Evolutionary conservation across 2,113 vertebrate genomes (phyloP).

Genomic region (Megaceryle maxima): DNA sequence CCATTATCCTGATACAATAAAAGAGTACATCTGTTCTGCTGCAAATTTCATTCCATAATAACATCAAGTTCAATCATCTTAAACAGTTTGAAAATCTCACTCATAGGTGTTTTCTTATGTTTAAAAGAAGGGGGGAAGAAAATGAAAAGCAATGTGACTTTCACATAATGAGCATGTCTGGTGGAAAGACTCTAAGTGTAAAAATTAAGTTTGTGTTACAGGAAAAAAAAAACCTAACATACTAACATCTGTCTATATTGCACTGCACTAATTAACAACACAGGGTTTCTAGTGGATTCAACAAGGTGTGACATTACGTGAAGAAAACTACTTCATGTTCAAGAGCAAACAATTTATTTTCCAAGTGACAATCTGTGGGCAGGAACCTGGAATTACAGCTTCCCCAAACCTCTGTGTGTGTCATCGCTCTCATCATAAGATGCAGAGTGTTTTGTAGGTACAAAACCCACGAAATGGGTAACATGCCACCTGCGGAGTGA

Average conservation of each 20-base stretch:
- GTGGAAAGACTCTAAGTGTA: not conserved
- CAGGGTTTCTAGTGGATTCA: not conserved
- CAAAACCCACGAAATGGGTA: too few relatives aligned
- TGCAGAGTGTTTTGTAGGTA: too few relatives aligned
- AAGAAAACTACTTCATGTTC: not conserved
- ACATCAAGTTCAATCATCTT: not conserved
- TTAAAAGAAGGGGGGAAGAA: not conserved
- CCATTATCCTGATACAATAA: not conserved
- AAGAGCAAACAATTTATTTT: not conserved
- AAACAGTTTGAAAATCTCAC: not conserved
- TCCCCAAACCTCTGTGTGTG: not conserved
- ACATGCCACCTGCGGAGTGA: not conserved
- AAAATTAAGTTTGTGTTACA: not conserved
- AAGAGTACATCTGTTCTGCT: not conserved
- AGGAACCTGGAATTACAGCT: not conserved
- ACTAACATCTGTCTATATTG: not conserved
- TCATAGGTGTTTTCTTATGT: not conserved
- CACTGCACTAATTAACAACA: not conserved
- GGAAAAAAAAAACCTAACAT: not conserved
- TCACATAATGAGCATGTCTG: not conserved
- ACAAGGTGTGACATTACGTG: not conserved
- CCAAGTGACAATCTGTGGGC: not conserved
- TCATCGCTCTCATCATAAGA: not conserved
- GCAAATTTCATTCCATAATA: not conserved
- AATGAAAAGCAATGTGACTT: not conserved